A percentile compares a stretch with the other conserved stretches of the same genome.
phyloP scores from a whole-genome alignment of 2,113 vertebrate genomes.

The Corythaixoides concolor region DNA sequence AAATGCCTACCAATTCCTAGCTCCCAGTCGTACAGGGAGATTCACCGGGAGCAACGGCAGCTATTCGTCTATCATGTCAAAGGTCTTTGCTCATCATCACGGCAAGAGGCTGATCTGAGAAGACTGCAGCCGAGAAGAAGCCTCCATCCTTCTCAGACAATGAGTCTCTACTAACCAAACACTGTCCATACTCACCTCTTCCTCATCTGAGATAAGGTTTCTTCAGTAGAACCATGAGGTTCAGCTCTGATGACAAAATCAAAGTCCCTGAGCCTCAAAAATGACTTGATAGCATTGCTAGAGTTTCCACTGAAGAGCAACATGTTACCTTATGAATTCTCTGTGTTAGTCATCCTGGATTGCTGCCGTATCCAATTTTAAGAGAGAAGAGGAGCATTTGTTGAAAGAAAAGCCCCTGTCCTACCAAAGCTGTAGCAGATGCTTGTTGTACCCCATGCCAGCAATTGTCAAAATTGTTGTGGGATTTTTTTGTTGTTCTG shows the following conservation, averaged over 20 bases:
- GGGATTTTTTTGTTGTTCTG: not conserved
- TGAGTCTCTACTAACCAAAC: not conserved
- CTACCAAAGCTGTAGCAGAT: not conserved
- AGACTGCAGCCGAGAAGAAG: not conserved
- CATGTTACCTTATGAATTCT: not conserved
- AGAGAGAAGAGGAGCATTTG: not conserved
- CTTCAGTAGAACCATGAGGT: not conserved
- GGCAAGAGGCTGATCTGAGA: not conserved
- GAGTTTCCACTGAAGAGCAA: not conserved
- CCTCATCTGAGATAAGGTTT: not conserved
- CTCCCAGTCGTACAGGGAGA: rapidly evolving
- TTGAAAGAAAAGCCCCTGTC: not conserved
- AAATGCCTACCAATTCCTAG: not conserved
- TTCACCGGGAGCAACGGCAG: not conserved
- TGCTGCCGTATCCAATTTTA: not conserved
- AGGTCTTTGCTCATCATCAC: not conserved
- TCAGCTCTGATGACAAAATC: not conserved
- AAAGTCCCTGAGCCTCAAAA: not conserved
- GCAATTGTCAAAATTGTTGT: not conserved
- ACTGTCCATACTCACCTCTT: not conserved
- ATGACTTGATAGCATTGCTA: not conserved
- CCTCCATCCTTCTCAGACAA: not conserved
- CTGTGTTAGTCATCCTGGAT: not conserved
- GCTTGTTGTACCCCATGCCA: rapidly evolving
- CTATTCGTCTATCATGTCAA: too few relatives aligned